phyloP scores from a whole-genome alignment of 2,888 invertebrate genomes.

The Rhaphigaster nebulosa region DNA sequence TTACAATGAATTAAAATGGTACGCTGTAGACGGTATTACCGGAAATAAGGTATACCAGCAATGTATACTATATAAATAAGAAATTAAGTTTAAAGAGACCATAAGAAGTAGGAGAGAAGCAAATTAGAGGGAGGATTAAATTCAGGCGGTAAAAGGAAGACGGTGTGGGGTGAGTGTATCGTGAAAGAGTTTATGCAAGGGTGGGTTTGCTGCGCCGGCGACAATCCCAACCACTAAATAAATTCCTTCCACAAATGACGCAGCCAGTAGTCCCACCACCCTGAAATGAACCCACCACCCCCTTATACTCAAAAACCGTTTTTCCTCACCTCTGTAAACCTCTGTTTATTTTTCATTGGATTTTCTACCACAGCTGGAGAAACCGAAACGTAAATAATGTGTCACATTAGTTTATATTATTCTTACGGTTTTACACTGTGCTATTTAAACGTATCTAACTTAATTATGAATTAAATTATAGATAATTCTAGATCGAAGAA shows the following conservation, averaged over 20 bases:
- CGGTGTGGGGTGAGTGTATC: not conserved
- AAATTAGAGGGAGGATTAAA: slow-evolving; percentile 21
- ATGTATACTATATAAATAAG: not conserved
- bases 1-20: not conserved
- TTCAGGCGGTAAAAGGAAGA: not conserved
- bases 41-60: not conserved
- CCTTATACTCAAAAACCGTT: not conserved
- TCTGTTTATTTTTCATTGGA: not conserved
- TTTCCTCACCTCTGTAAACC: not conserved
- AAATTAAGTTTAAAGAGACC: not conserved
- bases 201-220: not conserved
- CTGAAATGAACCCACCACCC: not conserved
- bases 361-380: not conserved
- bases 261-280: slow-evolving; percentile 5
- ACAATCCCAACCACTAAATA: slow-evolving; percentile 26
- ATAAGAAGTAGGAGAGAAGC: not conserved
- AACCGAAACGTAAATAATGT: not conserved
- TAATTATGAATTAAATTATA: no score
- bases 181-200: slow-evolving; percentile 31
- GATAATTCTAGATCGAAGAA: no score
- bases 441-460: not conserved
- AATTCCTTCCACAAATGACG: slow-evolving; percentile 33
- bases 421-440: not conserved
- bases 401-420: not conserved
- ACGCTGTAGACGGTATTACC: not conserved